phyloP scores from a whole-genome alignment of 2,113 vertebrate species.

The Microtus oregoni region DNA sequence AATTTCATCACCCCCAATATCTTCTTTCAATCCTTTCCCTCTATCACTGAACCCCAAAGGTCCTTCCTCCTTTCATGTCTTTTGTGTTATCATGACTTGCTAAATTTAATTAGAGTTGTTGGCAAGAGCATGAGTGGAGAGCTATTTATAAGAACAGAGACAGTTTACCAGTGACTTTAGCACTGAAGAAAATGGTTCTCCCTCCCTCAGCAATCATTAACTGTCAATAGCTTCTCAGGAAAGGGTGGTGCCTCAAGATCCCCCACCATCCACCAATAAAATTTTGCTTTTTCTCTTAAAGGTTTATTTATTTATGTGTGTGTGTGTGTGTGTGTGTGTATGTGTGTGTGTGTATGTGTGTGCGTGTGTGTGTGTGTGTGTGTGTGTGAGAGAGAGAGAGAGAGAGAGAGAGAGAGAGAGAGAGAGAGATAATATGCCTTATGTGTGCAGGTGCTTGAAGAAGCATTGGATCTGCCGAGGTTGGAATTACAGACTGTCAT shows the following conservation, averaged over 20 bases:
- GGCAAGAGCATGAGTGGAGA: neutral
- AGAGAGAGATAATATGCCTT: neutral
- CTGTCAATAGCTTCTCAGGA: too few relatives aligned
- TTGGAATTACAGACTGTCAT: neutral
- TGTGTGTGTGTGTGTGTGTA: too few relatives aligned
- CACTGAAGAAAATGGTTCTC: neutral
- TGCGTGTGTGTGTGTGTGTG: too few relatives aligned
- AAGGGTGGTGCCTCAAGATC: neutral
- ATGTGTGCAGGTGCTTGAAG: neutral
- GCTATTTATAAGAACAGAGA: neutral
- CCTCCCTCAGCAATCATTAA: neutral
- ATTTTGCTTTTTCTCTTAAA: neutral
- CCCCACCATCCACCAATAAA: neutral
- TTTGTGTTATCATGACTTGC: neutral
- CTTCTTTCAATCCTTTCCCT: neutral
- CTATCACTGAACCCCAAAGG: neutral
- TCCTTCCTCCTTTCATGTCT: neutral
- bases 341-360: too few relatives aligned
- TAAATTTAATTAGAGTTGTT: neutral
- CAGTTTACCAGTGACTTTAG: neutral
- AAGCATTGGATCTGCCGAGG: neutral
- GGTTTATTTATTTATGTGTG: neutral
- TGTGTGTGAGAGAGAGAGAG: neutral
- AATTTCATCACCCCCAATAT: neutral
- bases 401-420: neutral